Conservation (phyloP, 2,888 invertebrate species). For the Phymatocera aterrima region DNA sequence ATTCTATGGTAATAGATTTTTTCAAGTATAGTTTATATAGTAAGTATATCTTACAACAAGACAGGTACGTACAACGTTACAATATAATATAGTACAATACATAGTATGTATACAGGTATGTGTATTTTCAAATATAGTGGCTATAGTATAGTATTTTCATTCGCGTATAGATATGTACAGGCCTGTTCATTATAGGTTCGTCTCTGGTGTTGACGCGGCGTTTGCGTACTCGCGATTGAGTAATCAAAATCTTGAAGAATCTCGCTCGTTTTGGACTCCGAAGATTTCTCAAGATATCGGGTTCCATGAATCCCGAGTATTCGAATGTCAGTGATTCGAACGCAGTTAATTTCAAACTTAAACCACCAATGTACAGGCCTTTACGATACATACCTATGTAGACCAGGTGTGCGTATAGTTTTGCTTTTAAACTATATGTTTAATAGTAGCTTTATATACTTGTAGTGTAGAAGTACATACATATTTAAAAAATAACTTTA, state of each 20-base stretch:
- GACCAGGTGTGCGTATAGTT: not conserved
- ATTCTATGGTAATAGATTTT: too few species aligned
- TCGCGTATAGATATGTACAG: constrained; percentile 3
- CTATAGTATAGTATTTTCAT: not conserved
- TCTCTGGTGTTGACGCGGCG: too few species aligned
- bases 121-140: not conserved
- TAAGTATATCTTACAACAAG: constrained; percentile 19
- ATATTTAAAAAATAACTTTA: constrained; percentile 33
- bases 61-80: constrained; percentile 37
- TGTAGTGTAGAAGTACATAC: constrained; percentile 32
- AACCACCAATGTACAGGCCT: too few species aligned
- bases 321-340: too few species aligned
- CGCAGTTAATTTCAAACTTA: too few species aligned
- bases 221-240: too few species aligned
- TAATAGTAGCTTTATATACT: not conserved
- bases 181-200: too few species aligned
- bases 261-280: too few species aligned
- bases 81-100: constrained; percentile 1
- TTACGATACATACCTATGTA: too few species aligned
- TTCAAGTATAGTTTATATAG: not conserved
- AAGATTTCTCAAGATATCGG: too few species aligned
- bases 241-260: too few species aligned
- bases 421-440: not conserved
- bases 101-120: not conserved
- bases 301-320: too few species aligned